Conservation (phyloP, 2,797 vertebrate genomes). For the Melanotaenia parkinsoni region DNA sequence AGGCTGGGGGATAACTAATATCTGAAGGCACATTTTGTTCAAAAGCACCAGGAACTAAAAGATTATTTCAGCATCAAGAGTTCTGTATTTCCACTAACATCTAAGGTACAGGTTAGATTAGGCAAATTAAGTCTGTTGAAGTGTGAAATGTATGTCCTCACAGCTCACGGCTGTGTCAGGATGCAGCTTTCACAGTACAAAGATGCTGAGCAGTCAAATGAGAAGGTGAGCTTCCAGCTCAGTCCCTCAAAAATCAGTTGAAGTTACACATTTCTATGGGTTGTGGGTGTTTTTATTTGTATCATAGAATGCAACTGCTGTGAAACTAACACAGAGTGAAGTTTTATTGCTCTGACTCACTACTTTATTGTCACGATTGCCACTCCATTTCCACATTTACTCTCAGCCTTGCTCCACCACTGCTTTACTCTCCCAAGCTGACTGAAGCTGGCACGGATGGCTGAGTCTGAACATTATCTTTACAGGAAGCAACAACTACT, state of each 20-base stretch:
- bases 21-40: not conserved
- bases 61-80: not conserved
- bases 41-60: not conserved
- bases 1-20: not conserved
- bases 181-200: not conserved
- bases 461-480: not conserved
- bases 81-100: not conserved
- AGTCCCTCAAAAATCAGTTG: not conserved
- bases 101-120: not conserved
- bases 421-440: not conserved
- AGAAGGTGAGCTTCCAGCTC: not conserved
- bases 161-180: not conserved
- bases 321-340: not conserved
- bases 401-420: not conserved
- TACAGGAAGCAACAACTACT: not conserved
- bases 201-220: not conserved
- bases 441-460: not conserved
- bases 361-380: not conserved
- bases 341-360: not conserved
- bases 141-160: not conserved
- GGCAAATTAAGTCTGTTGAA: slow-evolving; percentile 1
- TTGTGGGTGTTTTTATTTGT: not conserved
- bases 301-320: not conserved
- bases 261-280: not conserved
- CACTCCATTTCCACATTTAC: not conserved